Conservation (phyloP, 2,113 vertebrate genomes). For the Pseudopodoces humilis region DNA sequence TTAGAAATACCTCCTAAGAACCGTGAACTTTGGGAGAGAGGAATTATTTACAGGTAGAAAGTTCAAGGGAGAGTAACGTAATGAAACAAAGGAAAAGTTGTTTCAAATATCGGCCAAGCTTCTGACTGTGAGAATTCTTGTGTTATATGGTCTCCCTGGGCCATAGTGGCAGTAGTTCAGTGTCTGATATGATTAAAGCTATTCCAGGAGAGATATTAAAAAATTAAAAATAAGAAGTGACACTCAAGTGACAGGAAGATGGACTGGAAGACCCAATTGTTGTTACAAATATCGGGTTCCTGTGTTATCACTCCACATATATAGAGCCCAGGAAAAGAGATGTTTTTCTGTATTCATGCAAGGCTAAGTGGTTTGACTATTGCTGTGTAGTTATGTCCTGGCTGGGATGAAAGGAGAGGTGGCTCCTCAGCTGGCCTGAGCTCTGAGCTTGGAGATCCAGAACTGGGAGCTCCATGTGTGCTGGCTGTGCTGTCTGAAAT, state of each 20-base stretch:
- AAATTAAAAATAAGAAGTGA: neutral
- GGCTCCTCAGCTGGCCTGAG: neutral
- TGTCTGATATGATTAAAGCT: neutral
- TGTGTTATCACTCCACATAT: neutral
- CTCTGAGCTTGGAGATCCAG: neutral
- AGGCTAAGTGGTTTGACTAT: neutral
- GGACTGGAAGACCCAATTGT: neutral
- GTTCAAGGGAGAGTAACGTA: neutral
- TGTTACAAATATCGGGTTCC: neutral
- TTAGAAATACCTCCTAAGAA: neutral
- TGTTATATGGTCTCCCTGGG: neutral
- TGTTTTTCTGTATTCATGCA: neutral
- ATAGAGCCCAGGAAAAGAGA: neutral
- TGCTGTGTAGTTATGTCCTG: neutral
- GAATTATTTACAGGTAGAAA: neutral
- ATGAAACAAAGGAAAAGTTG: neutral
- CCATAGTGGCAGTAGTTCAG: neutral
- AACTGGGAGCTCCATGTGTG: fast-evolving
- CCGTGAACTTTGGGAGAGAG: neutral
- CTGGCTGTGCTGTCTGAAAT: neutral
- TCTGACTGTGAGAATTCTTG: neutral
- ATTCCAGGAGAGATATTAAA: neutral
- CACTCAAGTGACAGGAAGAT: neutral
- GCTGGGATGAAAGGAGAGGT: neutral
- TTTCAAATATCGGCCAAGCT: neutral